phyloP scores from a whole-genome alignment of 1,140 invertebrate species.

The Microplitis demolitor region DNA sequence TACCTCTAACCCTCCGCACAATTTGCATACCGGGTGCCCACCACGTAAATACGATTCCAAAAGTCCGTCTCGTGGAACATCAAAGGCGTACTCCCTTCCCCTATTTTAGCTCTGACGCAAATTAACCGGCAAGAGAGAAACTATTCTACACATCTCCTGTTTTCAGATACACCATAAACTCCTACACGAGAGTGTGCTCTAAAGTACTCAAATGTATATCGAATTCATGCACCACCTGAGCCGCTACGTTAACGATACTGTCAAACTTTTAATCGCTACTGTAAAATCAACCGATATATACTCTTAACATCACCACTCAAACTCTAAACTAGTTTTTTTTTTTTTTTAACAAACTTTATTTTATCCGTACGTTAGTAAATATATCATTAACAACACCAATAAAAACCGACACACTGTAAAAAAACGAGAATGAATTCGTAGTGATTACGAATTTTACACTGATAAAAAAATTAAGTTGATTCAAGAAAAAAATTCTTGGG shows the following conservation, averaged over 20 bases:
- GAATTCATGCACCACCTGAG: conserved; percentile 24
- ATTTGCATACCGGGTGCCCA: conserved; percentile 41
- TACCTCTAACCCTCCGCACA: conserved; percentile 1
- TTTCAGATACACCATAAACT: conserved; percentile 8
- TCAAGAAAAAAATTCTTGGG: too few species aligned
- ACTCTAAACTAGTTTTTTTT: background rate
- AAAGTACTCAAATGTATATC: conserved; percentile 2
- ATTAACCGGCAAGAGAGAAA: conserved; percentile 31
- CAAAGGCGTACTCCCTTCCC: conserved; percentile 31
- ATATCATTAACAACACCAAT: too few species aligned
- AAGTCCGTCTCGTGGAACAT: conserved; percentile 40
- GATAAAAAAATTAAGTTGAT: too few species aligned
- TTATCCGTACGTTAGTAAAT: too few species aligned
- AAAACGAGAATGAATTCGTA: too few species aligned
- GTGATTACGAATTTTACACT: too few species aligned
- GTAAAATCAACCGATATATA: conserved; percentile 12
- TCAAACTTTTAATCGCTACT: conserved; percentile 24
- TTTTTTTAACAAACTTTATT: background rate
- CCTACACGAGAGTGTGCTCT: background rate
- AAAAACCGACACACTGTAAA: too few species aligned
- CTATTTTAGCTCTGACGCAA: conserved; percentile 21
- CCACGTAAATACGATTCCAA: conserved; percentile 42
- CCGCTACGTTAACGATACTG: conserved; percentile 19
- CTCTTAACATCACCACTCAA: background rate
- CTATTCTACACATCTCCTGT: background rate